phyloP scores from a whole-genome alignment of 2,113 vertebrate genomes.

The Daboia siamensis region DNA sequence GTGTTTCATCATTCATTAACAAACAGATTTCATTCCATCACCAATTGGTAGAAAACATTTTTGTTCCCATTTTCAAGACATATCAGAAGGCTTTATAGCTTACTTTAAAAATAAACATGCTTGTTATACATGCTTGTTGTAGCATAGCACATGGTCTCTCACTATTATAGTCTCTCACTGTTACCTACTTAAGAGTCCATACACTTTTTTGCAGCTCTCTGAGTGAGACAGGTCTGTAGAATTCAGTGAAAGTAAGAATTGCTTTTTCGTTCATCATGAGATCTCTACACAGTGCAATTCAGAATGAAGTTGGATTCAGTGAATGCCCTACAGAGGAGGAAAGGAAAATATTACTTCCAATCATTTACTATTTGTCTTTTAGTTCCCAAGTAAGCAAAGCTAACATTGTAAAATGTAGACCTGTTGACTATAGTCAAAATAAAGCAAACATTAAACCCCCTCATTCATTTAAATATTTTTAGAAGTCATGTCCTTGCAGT shows the following conservation, averaged over 20 bases:
- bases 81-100: not conserved
- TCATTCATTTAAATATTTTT: not conserved
- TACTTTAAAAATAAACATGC: not conserved
- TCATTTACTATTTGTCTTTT: not conserved
- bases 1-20: constrained; percentile 38
- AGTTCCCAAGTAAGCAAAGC: not conserved
- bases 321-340: not conserved
- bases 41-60: rapidly evolving
- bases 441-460: not conserved
- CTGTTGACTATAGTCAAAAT: too few relatives aligned
- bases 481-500: not conserved
- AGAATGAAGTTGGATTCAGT: not conserved
- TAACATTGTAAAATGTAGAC: not conserved
- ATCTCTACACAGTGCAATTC: not conserved
- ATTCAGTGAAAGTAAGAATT: not conserved
- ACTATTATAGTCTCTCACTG: not conserved
- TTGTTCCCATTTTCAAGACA: not conserved
- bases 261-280: not conserved
- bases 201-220: not conserved
- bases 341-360: not conserved
- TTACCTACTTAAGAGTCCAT: not conserved
- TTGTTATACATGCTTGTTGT: not conserved
- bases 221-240: not conserved
- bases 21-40: rapidly evolving
- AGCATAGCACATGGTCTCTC: not conserved